Conservation (phyloP, 2,113 vertebrate genomes). For the Mungos mungo region DNA sequence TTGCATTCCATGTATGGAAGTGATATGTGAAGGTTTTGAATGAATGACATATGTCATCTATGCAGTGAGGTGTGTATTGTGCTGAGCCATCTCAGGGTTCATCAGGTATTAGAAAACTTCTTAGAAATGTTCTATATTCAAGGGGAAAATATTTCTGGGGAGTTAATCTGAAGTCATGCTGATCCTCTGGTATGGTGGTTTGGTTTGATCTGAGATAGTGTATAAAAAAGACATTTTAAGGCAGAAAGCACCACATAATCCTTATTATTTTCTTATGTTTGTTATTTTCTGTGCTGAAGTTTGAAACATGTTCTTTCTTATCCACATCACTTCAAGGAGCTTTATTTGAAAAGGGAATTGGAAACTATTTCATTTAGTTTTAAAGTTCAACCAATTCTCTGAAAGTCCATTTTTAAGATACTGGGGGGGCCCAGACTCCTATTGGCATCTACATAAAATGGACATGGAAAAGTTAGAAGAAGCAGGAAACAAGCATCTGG, state of each 20-base stretch:
- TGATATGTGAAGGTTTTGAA: neutral
- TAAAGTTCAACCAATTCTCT: neutral
- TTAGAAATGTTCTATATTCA: slow-evolving; percentile 28
- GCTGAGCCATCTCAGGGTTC: neutral
- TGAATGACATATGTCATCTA: neutral
- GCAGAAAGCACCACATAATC: neutral
- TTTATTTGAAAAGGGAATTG: slow-evolving; percentile 14
- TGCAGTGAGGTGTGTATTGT: neutral
- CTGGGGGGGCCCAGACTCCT: neutral
- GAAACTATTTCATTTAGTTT: neutral
- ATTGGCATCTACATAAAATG: neutral
- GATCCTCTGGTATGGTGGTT: neutral
- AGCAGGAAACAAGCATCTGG: neutral
- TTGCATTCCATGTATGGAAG: neutral
- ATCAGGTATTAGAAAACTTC: neutral
- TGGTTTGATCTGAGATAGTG: slow-evolving; percentile 33
- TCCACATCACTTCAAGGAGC: neutral
- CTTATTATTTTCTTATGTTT: neutral
- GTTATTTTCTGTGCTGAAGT: slow-evolving; percentile 33
- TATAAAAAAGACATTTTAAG: neutral
- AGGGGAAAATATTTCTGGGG: neutral
- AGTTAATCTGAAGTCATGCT: slow-evolving; percentile 15
- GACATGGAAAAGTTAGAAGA: neutral
- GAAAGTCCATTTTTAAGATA: neutral
- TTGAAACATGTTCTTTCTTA: slow-evolving; percentile 25